Evolutionary conservation across 2,113 vertebrate species (phyloP).

Genomic region (Dromaius novaehollandiae): DNA sequence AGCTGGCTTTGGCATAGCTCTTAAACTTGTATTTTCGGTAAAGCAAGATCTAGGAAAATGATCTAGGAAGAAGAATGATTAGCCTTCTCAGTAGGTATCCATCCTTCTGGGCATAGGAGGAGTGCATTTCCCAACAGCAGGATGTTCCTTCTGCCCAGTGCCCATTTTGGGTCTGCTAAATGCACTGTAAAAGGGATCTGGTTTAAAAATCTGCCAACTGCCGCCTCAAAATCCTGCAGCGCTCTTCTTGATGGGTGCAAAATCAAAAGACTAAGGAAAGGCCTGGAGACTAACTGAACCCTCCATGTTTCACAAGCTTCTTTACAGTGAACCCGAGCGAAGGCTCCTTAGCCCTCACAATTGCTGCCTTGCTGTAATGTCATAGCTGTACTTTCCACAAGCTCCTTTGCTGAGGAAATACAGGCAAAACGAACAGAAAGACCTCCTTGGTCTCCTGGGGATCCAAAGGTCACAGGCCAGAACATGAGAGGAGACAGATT

Average conservation of each 20-base stretch:
- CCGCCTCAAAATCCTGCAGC: accelerated
- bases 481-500: neutral
- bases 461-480: constrained; percentile 30
- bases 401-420: neutral
- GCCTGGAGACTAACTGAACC: neutral
- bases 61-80: neutral
- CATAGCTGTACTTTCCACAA: neutral
- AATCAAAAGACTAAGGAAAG: neutral
- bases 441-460: neutral
- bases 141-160: neutral
- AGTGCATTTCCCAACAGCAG: neutral
- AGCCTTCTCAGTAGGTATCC: neutral
- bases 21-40: neutral
- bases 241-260: neutral
- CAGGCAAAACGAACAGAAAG: constrained; percentile 10
- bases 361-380: neutral
- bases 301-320: neutral
- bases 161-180: neutral
- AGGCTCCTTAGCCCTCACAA: neutral
- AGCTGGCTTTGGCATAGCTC: neutral
- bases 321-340: neutral
- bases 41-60: neutral
- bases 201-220: neutral
- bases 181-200: neutral
- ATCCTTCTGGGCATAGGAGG: neutral